These are phyloP conservation scores for Sebastes minor DNA, from an alignment of 2,797 vertebrate species.

Conservation along the genomic window DNA sequence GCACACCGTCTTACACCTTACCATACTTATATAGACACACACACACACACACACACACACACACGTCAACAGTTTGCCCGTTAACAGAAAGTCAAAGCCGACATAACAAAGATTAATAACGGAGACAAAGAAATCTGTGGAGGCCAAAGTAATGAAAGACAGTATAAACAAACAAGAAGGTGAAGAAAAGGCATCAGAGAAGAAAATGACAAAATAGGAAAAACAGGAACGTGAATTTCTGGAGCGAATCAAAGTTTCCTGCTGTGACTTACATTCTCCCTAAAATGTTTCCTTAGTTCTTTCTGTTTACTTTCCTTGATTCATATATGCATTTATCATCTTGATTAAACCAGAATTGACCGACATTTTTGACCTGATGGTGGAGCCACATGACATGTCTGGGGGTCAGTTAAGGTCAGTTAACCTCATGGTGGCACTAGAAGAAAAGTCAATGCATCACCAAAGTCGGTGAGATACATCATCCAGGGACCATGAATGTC, in stretches of 20 bases:
- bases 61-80: constrained; percentile 26
- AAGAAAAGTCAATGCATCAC: background rate
- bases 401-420: background rate
- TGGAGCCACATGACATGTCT: no score
- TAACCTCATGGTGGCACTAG: background rate
- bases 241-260: constrained; percentile 18
- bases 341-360: background rate
- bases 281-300: background rate
- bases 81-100: constrained; percentile 38
- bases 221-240: constrained; percentile 14
- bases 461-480: background rate
- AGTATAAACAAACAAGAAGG: constrained; percentile 29
- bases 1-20: constrained; percentile 40
- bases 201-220: constrained; percentile 30
- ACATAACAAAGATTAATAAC: constrained; percentile 28
- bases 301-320: background rate
- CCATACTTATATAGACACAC: constrained; percentile 40
- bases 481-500: background rate
- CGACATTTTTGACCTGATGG: background rate
- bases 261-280: background rate
- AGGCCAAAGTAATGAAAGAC: constrained; percentile 22
- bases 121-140: constrained; percentile 10
- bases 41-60: background rate
- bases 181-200: constrained; percentile 15
- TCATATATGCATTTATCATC: background rate